Evolutionary conservation across 2,888 invertebrate genomes (phyloP).

Genomic region (Ennomos quercinarius): DNA sequence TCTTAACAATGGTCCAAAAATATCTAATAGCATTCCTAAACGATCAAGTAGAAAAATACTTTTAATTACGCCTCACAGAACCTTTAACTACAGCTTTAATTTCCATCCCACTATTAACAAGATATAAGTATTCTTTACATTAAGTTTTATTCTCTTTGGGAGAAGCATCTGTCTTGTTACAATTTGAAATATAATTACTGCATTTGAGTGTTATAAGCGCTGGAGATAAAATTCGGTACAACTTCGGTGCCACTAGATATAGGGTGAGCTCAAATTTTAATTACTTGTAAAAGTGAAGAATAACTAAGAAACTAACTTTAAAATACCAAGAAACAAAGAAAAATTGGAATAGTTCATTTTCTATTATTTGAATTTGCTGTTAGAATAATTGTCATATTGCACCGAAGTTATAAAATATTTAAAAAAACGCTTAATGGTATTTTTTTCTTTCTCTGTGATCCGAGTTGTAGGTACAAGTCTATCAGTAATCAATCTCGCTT

Average conservation of each 20-base stretch:
- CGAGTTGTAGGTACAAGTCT: not conserved
- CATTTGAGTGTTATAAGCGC: not conserved
- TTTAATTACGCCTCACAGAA: constrained; percentile 75
- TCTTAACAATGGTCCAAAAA: constrained; percentile 85
- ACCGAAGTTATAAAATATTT: too few relatives aligned
- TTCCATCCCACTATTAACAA: constrained; percentile 58
- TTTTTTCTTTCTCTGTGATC: not conserved
- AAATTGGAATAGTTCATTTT: too few relatives aligned
- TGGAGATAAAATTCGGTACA: not conserved
- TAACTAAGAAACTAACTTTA: too few relatives aligned
- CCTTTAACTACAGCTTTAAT: constrained; percentile 58
- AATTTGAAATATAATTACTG: not conserved
- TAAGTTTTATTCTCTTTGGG: constrained; percentile 43
- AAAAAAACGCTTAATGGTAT: too few relatives aligned
- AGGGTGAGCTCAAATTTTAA: too few relatives aligned
- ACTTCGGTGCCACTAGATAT: too few relatives aligned
- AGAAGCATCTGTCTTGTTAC: constrained; percentile 20
- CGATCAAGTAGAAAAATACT: constrained; percentile 84
- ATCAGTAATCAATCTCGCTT: not conserved
- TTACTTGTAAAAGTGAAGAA: too few relatives aligned
- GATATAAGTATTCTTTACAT: constrained; percentile 36
- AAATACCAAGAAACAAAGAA: too few relatives aligned
- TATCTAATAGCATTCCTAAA: constrained; percentile 83
- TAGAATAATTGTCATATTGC: too few relatives aligned
- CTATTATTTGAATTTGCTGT: too few relatives aligned